Base-by-base conservation (phyloP, 2,888 invertebrate genomes). In the Ectobius pallidus region DNA sequence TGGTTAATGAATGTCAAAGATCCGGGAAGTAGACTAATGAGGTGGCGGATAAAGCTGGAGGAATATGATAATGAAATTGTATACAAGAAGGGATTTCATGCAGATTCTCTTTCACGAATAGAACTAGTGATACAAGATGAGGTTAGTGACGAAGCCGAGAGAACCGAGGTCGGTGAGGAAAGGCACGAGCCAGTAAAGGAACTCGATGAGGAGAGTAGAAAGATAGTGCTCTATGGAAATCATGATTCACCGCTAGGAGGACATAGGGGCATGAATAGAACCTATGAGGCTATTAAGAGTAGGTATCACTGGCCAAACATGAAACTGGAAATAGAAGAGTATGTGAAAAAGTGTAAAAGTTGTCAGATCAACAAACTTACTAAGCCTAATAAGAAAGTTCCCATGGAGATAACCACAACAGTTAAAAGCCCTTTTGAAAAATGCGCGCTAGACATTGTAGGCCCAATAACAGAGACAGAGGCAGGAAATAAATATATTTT, bases 1-100 rank as follows among this genome's bases (percentile, higher is more conserved):
- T 71, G 71, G 71, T 30, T 74, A 1, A 3, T 55, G 11, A 46
- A 16, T n/a, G 20, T 39, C 3, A 71, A 69, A 44, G 68, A 71
- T 9, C 39, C 30, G 2, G 49, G 22, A 4, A 44, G 55, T 1
- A 39, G 62, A 25, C 25, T 72, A 2, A 46, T 74, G 16, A 9
- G n/a, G 18, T 46, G 71, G 9, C n/a, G 58, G 1, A 46, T 74
- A 20, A 9, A 25, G 18, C 44, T 74, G 9, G 25, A 68, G 1
- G 71, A 63, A 25, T 67, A 39, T 20, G 25, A 71, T 0, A 55
- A 46, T 22, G 49, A 49, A 30, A 69, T 72, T 16, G 16, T 14
- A 11, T 69, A 72, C 34, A 58, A 69, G 7, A 58, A 49, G 18
- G 74, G 71, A 16, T 22, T 18, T 3, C 1, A n/a, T n/a, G n/a